Evolutionary conservation across 2,797 vertebrate genomes (phyloP), one percentile per base, ranked within the genome.

Genomic region (Rhynchonycteris naso): DNA sequence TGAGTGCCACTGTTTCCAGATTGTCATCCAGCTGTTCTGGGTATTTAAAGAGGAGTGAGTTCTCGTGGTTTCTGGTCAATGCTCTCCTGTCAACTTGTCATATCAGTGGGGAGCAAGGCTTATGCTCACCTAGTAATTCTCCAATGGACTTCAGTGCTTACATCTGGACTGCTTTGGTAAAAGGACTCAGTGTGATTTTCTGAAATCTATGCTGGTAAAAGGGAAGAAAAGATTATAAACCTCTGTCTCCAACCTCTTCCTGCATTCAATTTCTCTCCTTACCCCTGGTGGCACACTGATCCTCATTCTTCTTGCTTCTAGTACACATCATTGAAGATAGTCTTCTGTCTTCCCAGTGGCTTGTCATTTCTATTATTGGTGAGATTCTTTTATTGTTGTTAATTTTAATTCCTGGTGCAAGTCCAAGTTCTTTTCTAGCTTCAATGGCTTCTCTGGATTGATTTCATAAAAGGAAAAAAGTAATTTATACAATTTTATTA

Each of bases 381-480:
- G 7, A 12, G 30, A 65, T 63, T 56, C 61, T 50, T 71, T 50
- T 72, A 18, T 52, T 74, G 21, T 33, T 33, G 12, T 74, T 61
- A 35, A 58, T 13, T 95, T 87, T 68, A 61, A 56, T 78, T 93
- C 24, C 33, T 92, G 9, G 8, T 61, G 82, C 59, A 47, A 63
- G 26, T 69, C 38, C 35, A 92, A 88, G 33, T 43, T 11, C 1
- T 35, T 52, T 24, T 79, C 21, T 66, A 19, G 26, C 35, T 93
- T 87, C 38, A 80, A 1, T 86, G 59, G 24, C 7, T 79, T 95
- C 15, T 91, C 22, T 13, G 7, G 10, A 61, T 74, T 92, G 33
- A 65, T 75, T 95, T 88, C 19, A 56, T 58, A 61, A 88, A 8
- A 30, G 21, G 54, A 69, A 93, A 56, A 28, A 87, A 79, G 16